A percentile compares a stretch with the other conserved stretches of the same genome.
Evolutionary conservation across 2,888 invertebrate species (phyloP).

Genomic region (Lepidocyrtoides sp.): DNA sequence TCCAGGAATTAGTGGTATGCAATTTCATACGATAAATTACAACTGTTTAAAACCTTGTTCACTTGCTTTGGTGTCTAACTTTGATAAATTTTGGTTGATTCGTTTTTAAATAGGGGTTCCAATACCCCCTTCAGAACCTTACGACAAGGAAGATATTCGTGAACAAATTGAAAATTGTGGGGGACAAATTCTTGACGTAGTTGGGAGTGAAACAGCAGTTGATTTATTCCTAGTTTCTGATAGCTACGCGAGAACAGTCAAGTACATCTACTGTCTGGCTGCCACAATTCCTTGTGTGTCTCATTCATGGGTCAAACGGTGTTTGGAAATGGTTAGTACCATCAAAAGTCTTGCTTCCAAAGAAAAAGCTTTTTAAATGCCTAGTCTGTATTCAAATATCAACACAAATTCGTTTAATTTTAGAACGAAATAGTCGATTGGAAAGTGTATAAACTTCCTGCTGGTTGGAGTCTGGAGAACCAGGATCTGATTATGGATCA

Average conservation of each 20-base stretch:
- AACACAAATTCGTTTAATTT: not conserved
- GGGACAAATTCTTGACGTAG: conserved; percentile 80
- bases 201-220: conserved; percentile 83
- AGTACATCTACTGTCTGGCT: conserved; percentile 91
- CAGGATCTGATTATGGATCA: conserved; percentile 80
- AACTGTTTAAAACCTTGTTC: too few species aligned
- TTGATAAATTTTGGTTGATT: too few species aligned
- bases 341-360: too few species aligned
- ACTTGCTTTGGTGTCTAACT: too few species aligned
- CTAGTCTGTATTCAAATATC: too few species aligned
- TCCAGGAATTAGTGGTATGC: conserved; percentile 79
- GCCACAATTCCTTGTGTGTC: conserved; percentile 90
- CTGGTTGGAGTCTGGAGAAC: conserved; percentile 83
- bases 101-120: conserved; percentile 1
- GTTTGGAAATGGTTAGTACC: conserved; percentile 87
- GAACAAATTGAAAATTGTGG: conserved; percentile 80
- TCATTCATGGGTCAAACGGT: conserved; percentile 91
- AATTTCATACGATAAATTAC: too few species aligned
- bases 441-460: conserved; percentile 75
- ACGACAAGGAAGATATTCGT: conserved; percentile 83
- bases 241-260: conserved; percentile 91
- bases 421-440: conserved; percentile 82
- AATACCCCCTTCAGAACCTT: conserved; percentile 63
- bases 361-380: too few species aligned
- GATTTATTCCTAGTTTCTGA: conserved; percentile 90